Conservation (phyloP, 2,888 invertebrate species). For the Lymantria dispar region DNA sequence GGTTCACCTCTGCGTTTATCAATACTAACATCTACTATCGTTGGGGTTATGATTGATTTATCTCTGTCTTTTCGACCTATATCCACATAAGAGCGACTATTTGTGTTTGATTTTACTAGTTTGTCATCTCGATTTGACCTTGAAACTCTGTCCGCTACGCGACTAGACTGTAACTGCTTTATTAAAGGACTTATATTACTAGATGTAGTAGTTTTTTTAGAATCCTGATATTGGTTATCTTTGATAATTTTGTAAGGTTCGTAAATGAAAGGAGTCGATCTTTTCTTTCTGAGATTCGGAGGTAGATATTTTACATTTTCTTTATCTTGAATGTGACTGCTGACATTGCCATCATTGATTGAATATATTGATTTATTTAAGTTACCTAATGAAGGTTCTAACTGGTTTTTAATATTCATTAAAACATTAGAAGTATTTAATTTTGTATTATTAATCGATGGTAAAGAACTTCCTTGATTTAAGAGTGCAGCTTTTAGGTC, state of each 20-base stretch:
- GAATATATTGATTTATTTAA: conserved; percentile 8
- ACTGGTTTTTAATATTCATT: conserved; percentile 48
- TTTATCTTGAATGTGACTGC: conserved; percentile 37
- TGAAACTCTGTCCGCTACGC: conserved; percentile 57
- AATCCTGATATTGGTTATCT: conserved; percentile 62
- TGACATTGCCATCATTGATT: conserved; percentile 21
- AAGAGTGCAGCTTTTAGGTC: conserved; percentile 12
- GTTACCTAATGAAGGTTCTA: conserved; percentile 8
- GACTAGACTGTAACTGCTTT: conserved; percentile 67
- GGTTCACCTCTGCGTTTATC: conserved; percentile 70
- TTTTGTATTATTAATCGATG: too few relatives aligned
- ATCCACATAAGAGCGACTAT: conserved; percentile 55
- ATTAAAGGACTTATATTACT: conserved; percentile 70
- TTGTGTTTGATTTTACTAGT: conserved; percentile 47
- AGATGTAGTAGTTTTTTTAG: conserved; percentile 65
- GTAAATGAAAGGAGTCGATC: conserved; percentile 65
- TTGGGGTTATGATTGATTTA: conserved; percentile 33
- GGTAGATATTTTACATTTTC: conserved; percentile 40
- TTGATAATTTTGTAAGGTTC: conserved; percentile 77
- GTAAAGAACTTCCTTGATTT: too few relatives aligned
- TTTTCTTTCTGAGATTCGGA: conserved; percentile 43
- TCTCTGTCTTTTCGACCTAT: conserved; percentile 63
- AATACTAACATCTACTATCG: conserved; percentile 57
- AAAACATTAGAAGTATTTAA: conserved; percentile 4
- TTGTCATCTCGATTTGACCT: conserved; percentile 45